A percentile compares a stretch with the other conserved stretches of the same genome.
These are phyloP conservation scores for Aromia moschata DNA, from an alignment of 2,888 invertebrate genomes.

Conservation along the genomic window DNA sequence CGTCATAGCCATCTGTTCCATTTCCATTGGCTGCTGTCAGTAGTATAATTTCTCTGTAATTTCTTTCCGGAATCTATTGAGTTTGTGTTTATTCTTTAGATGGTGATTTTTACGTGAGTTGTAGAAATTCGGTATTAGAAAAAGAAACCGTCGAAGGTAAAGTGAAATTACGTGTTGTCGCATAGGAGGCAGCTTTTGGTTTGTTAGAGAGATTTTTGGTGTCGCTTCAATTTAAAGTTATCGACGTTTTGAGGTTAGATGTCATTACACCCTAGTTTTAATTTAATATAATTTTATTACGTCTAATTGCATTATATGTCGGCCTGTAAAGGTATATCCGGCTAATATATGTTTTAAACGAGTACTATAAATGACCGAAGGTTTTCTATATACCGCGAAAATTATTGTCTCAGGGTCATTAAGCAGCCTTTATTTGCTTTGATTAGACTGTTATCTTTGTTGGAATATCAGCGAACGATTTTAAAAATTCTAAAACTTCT, in stretches of 20 bases:
- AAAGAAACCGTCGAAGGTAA: slow-evolving; percentile 4
- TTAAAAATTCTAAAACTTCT: background rate
- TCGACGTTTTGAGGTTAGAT: slow-evolving; percentile 17
- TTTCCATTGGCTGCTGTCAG: slow-evolving; percentile 34
- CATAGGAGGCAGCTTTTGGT: background rate
- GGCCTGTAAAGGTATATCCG: background rate
- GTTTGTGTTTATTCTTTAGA: slow-evolving; percentile 34
- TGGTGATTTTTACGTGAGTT: slow-evolving; percentile 23
- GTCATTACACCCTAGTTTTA: slow-evolving; percentile 23
- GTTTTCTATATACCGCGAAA: background rate
- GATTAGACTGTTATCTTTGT: slow-evolving; percentile 19
- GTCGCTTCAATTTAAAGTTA: background rate
- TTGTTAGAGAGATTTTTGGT: background rate
- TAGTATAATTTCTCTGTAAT: slow-evolving; percentile 5
- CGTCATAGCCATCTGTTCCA: slow-evolving; percentile 39
- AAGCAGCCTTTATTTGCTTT: slow-evolving; percentile 14
- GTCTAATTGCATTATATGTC: slow-evolving; percentile 1
- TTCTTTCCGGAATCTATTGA: slow-evolving; percentile 4
- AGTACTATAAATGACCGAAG: background rate
- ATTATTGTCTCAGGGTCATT: slow-evolving; percentile 12
- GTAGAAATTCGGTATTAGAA: slow-evolving; percentile 3
- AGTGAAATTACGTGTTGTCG: background rate
- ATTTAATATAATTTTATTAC: slow-evolving; percentile 15
- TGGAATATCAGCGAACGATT: slow-evolving; percentile 1
- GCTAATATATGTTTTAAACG: background rate